phyloP scores from a whole-genome alignment of 1,140 invertebrate species.

The Propsilocerus akamusi region DNA sequence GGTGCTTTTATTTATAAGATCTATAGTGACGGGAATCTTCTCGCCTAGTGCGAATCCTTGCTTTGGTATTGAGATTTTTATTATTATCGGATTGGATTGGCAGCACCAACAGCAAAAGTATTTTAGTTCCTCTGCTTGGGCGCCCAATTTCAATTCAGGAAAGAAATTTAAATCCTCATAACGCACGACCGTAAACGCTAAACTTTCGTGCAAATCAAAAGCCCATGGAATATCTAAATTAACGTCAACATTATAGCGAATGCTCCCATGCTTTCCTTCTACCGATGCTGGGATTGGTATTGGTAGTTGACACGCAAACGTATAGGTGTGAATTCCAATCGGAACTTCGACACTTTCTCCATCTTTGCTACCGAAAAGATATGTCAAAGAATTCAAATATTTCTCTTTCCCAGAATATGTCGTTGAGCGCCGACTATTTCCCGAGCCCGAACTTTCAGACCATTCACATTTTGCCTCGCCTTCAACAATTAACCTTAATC shows the following conservation, averaged over 20 bases:
- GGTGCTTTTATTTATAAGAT: background rate
- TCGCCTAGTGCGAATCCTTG: background rate
- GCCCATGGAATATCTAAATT: background rate
- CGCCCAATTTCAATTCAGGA: background rate
- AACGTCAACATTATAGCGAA: background rate
- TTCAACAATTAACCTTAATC: no score
- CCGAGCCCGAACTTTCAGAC: background rate
- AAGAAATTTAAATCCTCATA: background rate
- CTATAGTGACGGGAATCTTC: background rate
- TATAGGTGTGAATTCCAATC: background rate
- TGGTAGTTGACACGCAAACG: background rate
- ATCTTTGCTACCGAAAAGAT: background rate
- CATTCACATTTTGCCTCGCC: no score
- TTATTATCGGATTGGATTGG: background rate
- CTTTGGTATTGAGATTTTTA: background rate
- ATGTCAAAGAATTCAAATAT: background rate
- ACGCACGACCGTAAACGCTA: background rate
- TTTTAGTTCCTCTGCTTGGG: background rate
- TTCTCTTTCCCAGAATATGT: background rate
- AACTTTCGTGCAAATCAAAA: background rate
- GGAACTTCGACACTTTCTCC: background rate
- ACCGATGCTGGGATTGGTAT: background rate
- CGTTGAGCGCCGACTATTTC: background rate
- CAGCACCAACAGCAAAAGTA: background rate
- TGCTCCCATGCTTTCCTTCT: background rate